Conservation (phyloP, 2,113 vertebrate species). For the Pelvicachromis taeniatus region DNA sequence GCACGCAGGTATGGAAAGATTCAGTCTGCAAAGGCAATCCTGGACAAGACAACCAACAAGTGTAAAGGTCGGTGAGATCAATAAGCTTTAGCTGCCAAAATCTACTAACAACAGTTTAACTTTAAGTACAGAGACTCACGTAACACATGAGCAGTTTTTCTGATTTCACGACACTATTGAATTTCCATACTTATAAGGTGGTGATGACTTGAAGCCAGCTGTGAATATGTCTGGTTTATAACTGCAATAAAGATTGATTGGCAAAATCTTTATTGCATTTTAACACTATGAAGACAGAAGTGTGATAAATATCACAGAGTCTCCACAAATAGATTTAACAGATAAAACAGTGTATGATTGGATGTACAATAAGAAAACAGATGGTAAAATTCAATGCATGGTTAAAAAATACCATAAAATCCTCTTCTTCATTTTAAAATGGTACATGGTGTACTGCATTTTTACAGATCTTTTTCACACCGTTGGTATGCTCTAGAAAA, state of each 20-base stretch:
- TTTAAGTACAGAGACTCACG: not conserved
- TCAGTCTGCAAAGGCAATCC: slow-evolving; percentile 97
- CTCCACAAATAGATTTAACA: not conserved
- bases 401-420: not conserved
- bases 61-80: slow-evolving; percentile 88
- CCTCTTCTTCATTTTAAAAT: not conserved
- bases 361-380: not conserved
- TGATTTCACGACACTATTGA: not conserved
- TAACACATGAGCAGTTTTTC: not conserved
- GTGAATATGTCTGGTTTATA: not conserved
- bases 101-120: not conserved
- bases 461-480: not conserved
- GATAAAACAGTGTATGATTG: not conserved
- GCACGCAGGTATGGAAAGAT: slow-evolving; percentile 94
- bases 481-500: not conserved
- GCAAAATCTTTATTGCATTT: not conserved
- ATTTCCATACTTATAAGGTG: not conserved
- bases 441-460: not conserved
- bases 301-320: slow-evolving; percentile 12
- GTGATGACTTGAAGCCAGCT: not conserved
- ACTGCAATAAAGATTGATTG: not conserved
- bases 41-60: slow-evolving; percentile 99
- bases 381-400: not conserved
- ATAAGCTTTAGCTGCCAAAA: not conserved
- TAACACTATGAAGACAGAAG: not conserved